Conservation (phyloP, 2,797 vertebrate species). For the Eremophila alpestris region DNA sequence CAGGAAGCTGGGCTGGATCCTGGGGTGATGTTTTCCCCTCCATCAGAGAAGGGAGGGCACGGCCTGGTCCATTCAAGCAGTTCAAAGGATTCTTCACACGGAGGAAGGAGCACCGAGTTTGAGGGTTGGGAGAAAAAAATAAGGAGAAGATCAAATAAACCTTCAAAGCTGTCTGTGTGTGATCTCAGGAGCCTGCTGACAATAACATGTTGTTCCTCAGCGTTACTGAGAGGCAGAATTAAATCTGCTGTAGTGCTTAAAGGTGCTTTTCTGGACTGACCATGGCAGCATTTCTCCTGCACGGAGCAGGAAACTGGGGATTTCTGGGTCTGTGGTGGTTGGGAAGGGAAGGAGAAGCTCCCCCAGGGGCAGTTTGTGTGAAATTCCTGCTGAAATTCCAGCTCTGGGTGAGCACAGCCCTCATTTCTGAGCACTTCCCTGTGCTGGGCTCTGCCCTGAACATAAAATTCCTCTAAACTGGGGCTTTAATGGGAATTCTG, state of each 20-base stretch:
- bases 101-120: neutral
- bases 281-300: neutral
- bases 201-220: neutral
- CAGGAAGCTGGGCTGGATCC: neutral
- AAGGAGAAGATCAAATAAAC: slow-evolving; percentile 21
- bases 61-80: neutral
- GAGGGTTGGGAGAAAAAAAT: neutral
- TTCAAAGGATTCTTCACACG: neutral
- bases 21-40: neutral
- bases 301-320: neutral
- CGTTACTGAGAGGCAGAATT: neutral
- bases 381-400: neutral
- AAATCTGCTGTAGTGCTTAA: neutral
- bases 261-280: neutral
- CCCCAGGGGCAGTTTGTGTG: neutral
- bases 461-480: neutral
- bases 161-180: neutral
- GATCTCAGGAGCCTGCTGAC: slow-evolving; percentile 1
- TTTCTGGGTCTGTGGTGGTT: neutral
- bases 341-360: neutral
- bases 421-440: neutral
- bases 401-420: neutral
- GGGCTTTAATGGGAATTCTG: neutral
- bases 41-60: slow-evolving; percentile 1
- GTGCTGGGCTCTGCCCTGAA: neutral